Conservation (phyloP, 2,797 vertebrate genomes). For the Ptychobarbus kaznakovi region DNA sequence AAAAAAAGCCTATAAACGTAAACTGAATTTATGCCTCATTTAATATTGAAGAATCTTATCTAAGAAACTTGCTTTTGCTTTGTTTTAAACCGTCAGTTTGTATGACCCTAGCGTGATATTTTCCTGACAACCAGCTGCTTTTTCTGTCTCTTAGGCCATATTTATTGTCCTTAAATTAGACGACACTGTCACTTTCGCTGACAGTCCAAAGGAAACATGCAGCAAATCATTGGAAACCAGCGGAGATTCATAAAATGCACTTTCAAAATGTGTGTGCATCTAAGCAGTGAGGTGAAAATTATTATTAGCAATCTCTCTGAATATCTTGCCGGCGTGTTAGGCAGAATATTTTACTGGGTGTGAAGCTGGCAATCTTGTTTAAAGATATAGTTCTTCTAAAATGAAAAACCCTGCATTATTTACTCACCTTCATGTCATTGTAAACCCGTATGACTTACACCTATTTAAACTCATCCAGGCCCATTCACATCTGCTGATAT, state of each 20-base stretch:
- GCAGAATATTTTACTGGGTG: slow-evolving; percentile 48
- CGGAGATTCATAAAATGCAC: slow-evolving; percentile 39
- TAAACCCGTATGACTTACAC: not conserved
- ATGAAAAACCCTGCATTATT: not conserved
- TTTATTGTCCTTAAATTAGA: slow-evolving; percentile 13
- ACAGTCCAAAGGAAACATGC: slow-evolving; percentile 26
- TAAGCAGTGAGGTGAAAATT: slow-evolving; percentile 48
- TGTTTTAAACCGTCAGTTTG: not conserved
- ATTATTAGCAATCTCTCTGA: slow-evolving; percentile 52
- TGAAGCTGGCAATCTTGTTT: slow-evolving; percentile 29
- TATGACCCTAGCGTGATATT: slow-evolving; percentile 25
- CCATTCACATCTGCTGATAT: slow-evolving; percentile 43
- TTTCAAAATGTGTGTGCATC: slow-evolving; percentile 44
- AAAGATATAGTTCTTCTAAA: slow-evolving; percentile 1
- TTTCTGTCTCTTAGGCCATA: slow-evolving; percentile 8
- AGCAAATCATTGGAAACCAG: slow-evolving; percentile 46
- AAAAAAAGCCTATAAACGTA: not conserved
- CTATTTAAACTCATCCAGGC: slow-evolving; percentile 19
- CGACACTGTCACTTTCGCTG: slow-evolving; percentile 29
- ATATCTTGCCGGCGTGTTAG: slow-evolving; percentile 42
- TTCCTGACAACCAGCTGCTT: slow-evolving; percentile 25
- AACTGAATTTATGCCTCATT: not conserved
- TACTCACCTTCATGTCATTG: not conserved
- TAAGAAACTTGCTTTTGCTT: not conserved
- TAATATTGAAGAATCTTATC: not conserved